Percentiles rank a stretch among this genome's conserved stretches.
These are phyloP conservation scores for Drosophila tani DNA, from an alignment of 1,140 invertebrate genomes.

Conservation along the genomic window DNA sequence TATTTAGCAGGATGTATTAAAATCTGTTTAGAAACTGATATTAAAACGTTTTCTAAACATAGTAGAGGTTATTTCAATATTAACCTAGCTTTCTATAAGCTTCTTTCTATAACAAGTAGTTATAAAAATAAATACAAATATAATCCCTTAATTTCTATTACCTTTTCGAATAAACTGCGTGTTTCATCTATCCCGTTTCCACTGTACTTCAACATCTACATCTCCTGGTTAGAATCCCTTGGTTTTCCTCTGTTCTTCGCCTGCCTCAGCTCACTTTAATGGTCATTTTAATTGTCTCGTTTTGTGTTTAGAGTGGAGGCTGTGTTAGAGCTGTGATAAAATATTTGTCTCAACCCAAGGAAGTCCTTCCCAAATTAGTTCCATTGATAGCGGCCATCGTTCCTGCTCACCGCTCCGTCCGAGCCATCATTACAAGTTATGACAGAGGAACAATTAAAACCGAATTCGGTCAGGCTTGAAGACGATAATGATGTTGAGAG, in stretches of 20 bases:
- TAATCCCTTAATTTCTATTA: background rate
- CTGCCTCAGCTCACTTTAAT: conserved; percentile 35
- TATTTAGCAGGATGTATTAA: background rate
- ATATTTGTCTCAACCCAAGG: conserved; percentile 39
- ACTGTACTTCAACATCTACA: background rate
- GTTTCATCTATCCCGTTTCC: too few relatives aligned
- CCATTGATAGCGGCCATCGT: conserved; percentile 52
- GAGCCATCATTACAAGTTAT: conserved; percentile 69
- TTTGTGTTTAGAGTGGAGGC: conserved; percentile 57
- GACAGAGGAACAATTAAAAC: conserved; percentile 62
- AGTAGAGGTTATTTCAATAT: background rate
- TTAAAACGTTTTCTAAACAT: background rate
- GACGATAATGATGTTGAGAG: conserved; percentile 42
- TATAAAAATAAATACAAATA: background rate
- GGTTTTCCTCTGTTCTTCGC: background rate
- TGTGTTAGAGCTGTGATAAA: conserved; percentile 60
- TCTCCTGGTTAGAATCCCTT: background rate
- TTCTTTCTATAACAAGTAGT: too few relatives aligned
- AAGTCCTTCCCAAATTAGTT: conserved; percentile 62
- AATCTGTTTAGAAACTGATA: background rate
- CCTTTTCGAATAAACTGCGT: too few relatives aligned
- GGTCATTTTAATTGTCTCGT: conserved; percentile 73
- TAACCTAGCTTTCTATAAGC: background rate
- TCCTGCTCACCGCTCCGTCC: background rate
- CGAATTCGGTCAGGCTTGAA: conserved; percentile 50